Evolutionary conservation across 2,113 vertebrate genomes (phyloP).

Genomic region (Osmerus eperlanus): DNA sequence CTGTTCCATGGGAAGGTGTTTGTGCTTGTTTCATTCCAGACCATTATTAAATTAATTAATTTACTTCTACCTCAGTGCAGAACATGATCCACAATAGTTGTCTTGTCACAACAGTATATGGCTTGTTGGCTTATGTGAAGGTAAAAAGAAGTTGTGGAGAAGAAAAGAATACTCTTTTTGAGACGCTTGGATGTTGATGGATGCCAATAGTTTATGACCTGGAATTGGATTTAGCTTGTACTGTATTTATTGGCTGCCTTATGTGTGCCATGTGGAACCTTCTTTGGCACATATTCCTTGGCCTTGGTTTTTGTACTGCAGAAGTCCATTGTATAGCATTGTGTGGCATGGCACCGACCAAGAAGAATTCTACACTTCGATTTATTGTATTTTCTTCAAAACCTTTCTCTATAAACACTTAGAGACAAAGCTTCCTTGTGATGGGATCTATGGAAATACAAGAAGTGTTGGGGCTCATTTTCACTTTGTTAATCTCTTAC

Average conservation of each 20-base stretch:
- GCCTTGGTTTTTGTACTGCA: not conserved
- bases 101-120: conserved; percentile 12
- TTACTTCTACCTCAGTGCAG: conserved; percentile 6
- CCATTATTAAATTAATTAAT: conserved; percentile 18
- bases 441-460: too few species aligned
- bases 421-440: too few species aligned
- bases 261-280: conserved; percentile 2
- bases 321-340: not conserved
- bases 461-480: conserved; percentile 23
- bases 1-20: not conserved
- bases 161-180: conserved; percentile 30
- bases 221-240: conserved; percentile 7
- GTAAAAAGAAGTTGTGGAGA: conserved; percentile 24
- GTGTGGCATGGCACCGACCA: not conserved
- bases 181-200: conserved; percentile 18
- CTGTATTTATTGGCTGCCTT: conserved; percentile 4
- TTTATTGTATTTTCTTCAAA: not conserved
- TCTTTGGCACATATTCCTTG: not conserved
- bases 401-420: too few species aligned
- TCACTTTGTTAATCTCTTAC: conserved; percentile 34
- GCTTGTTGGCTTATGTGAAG: conserved; percentile 7
- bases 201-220: conserved; percentile 30
- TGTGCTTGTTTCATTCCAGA: conserved; percentile 2
- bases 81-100: conserved; percentile 14
- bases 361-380: not conserved